Evolutionary conservation across 2,797 vertebrate species (phyloP).

Genomic region (Austrolebias charrua): DNA sequence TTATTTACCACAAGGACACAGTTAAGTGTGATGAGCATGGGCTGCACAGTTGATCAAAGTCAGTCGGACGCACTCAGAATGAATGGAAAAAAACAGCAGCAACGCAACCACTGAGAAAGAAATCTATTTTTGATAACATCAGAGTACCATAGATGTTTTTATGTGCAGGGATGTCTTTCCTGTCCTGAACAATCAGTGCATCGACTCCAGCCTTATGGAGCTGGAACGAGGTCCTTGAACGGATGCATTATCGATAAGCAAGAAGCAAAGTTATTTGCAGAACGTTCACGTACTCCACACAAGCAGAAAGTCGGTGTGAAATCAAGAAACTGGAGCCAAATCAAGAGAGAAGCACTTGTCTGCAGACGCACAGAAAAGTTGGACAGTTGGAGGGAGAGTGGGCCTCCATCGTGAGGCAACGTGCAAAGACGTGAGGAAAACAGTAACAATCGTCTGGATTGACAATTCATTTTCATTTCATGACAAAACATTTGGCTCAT

Average conservation of each 20-base stretch:
- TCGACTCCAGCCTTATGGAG: background rate
- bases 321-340: background rate
- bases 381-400: background rate
- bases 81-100: background rate
- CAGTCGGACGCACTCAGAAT: background rate
- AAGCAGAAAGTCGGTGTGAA: background rate
- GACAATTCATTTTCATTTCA: too few species aligned
- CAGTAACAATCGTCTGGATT: too few species aligned
- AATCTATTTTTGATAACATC: background rate
- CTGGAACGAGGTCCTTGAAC: background rate
- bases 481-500: too few species aligned
- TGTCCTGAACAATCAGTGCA: background rate
- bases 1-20: background rate
- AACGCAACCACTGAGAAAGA: background rate
- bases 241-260: background rate
- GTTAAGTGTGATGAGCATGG: background rate
- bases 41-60: conserved; percentile 16
- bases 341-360: background rate
- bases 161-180: background rate
- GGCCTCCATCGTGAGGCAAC: background rate
- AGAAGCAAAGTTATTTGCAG: background rate
- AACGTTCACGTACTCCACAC: background rate
- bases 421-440: background rate
- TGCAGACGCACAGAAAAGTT: background rate
- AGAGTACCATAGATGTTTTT: conserved; percentile 4